Base-by-base conservation (phyloP, 37 sponge, comb jelly and placozoan species). In the Dysidea cf. avara region DNA sequence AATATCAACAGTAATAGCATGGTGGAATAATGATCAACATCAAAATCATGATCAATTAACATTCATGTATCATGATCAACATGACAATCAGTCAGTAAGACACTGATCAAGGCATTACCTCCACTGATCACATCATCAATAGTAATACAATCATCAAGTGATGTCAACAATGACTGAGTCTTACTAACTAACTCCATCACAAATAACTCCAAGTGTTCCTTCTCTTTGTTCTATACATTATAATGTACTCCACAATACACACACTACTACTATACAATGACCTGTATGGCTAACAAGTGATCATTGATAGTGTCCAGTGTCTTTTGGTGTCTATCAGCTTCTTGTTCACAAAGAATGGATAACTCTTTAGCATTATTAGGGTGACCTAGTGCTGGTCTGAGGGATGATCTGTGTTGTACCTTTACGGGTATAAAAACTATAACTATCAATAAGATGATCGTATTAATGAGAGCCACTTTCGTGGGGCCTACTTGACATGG, bases 341-440 rank as follows among this genome's bases (percentile, higher is more conserved):
- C 89, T 25, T 57, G 36, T 16, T 20, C 11, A 37, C 71, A 71
- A 12, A 90, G 68, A 7, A 64, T 38, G 14, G 33, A n/a, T 30
- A 90, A 36, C 36, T 66, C 56, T 16, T 47, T 39, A 46, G 7
- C 29, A 39, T 51, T 37, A 26, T 58, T 43, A 22, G 91, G 91
- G 56, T 85, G 91, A 24, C 91, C 91, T 49, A 85, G 60, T 16
- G 34, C 35, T 36, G 91, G 91, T 16, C 72, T 36, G 39, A 90
- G 78, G 7, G 13, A 47, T 29, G 47, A 30, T 54, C 57, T 66
- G 46, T 83, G 76, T 0, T 34, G 37, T 5, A 12, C 4, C 86
- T n/a, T n/a, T n/a, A n/a, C n/a, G n/a, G n/a, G n/a, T n/a, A n/a
- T n/a, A n/a, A n/a, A n/a, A n/a, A n/a, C n/a, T n/a, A n/a, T n/a